Base-by-base conservation (phyloP, 2,797 vertebrate genomes). In the Chloroceryle inda region DNA sequence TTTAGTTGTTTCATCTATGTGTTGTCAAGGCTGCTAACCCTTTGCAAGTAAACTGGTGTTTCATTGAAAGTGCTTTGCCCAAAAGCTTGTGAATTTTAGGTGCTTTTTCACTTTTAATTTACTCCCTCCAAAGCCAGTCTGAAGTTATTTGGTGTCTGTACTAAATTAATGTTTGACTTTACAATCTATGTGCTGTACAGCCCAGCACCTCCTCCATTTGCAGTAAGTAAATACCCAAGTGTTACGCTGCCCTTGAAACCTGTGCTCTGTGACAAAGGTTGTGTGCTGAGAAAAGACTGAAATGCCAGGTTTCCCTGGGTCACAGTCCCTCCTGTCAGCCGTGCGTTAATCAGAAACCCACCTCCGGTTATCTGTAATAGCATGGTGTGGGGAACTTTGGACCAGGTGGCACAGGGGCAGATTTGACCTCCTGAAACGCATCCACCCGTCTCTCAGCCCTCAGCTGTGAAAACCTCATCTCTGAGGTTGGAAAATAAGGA, bases 161-260 rank as follows among this genome's bases (percentile, higher is more conserved):
- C 29, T 31, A 50, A 74, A 91, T 77, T 69, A 79, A 96, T 53
- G 26, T 94, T 82, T 90, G 91, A 87, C 64, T 81, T 92, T 26
- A 44, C 66, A 82, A 89, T 37, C 76, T 64, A 61, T 92, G 40
- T 64, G 75, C 89, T 37, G 17, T 44, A 33, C 72, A 83, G 78
- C 81, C 73, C 8, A 26, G 94, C 92, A 79, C 95, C 85, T 92
- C 95, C 97, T 96, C 91, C 89, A 2, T 92, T 88, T 78, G 73
- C 94, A 68, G 52, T 97, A 73, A 96, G 96, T 92, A 98, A 98
- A 98, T 95, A 98, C 13, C 27, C 49, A 47, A 96, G 92, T 92
- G 94, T 96, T 97, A 97, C 68, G 18, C 74, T 97, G 96, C 93
- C 96, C 97, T 98, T 98, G 97, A 97, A 96, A 90, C 72, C 78